Evolutionary conservation across 2,113 vertebrate genomes (phyloP), one percentile per base, ranked within the genome.

Genomic region (Psittacula cyanocephala): DNA sequence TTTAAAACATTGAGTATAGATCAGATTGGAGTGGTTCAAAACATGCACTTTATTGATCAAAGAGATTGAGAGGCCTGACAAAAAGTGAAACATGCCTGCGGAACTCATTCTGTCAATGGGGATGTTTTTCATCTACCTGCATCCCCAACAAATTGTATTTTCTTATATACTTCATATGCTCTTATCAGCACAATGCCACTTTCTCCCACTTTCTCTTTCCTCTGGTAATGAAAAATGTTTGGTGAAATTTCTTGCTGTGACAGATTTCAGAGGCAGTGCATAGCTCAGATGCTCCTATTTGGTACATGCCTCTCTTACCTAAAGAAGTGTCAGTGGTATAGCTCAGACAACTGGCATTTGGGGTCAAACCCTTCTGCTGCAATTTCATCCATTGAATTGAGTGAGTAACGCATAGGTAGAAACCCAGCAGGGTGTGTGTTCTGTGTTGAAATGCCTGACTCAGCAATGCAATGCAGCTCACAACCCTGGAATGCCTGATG

Each of bases 1-100:
- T 96, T 93, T 87, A 80, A 85, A 72, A 53, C 14, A 41, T 71
- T 92, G 81, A 43, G 16, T 81, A 39, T 64, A 69, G 88, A 91
- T 87, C 2, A 14, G 29, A 87, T 76, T 88, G 89, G 65, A 95
- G 72, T 75, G 75, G 75, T 91, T 96, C 97, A 94, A 95, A 93
- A 91, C 49, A 64, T 91, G 74, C 49, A 91, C 24, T 75, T 96
- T 95, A 88, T 93, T 86, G 93, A 95, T 96, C 91, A 94, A 92
- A 75, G 84, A 88, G 91, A 89, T 86, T 81, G 89, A 95, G 81
- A 88, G 68, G n/a, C 52, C 84, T 92, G 94, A 94, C 93, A 95
- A 86, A 93, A 89, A 82, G 50, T 55, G 82, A 91, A 89, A 95
- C 89, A 41, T 83, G 43, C 31, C 52, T 47, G 49, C 29, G 71